Evolutionary conservation across 30 jellyfish, hydroid and myxozoan genomes (phyloP), one percentile per base, ranked within the genome.

Genomic region (Aurelia sp.): DNA sequence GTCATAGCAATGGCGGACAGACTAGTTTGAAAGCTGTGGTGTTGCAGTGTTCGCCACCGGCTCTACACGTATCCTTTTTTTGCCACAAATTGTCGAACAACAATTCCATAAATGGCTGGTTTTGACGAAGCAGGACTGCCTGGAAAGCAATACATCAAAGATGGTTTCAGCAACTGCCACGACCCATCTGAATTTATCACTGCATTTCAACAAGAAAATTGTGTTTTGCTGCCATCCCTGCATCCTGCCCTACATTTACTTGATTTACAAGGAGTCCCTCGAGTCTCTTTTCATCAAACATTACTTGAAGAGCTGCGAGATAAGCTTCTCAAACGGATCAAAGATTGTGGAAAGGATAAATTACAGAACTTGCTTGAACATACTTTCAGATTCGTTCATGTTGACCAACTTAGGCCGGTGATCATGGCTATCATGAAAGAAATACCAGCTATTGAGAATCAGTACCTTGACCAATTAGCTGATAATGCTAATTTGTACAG

Each of bases 71-170:
- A 0, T 27, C 33, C 33, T 27, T 27, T 27, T 6, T 4, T 44
- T 7, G 55, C 55, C 55, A 44, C 15, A 44, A 44, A 44, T 44
- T 9, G 55, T 44, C 33, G 10, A 12, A 10, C 55, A 44, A 44
- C 0, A 2, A 8, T 44, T 44, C 55, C 1, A 4, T 12, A 44
- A 44, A 92, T 92, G 98, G 95, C 98, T 13, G 98, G 98, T 13
- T 92, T 92, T 87, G 98, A 92, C 48, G 97, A 92, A 69, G 91
- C 98, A 22, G 98, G 98, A 30, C 74, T 92, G 22, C 97, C 98
- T 57, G 98, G 98, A 3, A 76, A 86, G 51, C 92, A 92, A 35
- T 79, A 96, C 68, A 87, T 92, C 53, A 62, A 82, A 17, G 96
- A 86, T 40, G 98, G 98, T 12, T 87, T 92, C 70, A 74, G 81